These are phyloP conservation scores for Centroberyx gerrardi DNA, from an alignment of 2,797 vertebrate species.

Conservation along the genomic window DNA sequence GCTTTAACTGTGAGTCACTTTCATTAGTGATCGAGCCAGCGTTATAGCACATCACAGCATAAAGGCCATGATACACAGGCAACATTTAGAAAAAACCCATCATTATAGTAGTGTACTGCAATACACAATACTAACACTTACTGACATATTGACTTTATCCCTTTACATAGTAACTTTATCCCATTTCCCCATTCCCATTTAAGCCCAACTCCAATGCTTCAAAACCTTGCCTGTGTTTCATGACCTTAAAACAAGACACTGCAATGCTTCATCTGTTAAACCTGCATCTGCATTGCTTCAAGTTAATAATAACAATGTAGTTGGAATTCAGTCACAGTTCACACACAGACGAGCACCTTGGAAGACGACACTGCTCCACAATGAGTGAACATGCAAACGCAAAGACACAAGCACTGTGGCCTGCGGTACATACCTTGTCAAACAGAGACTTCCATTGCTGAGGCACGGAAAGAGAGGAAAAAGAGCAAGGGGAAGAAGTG, in stretches of 20 bases:
- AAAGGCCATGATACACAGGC: slow-evolving; percentile 47
- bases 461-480: slow-evolving; percentile 56
- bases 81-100: background rate
- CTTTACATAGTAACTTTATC: background rate
- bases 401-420: slow-evolving; percentile 18
- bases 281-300: slow-evolving; percentile 26
- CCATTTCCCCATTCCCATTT: background rate
- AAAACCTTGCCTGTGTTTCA: slow-evolving; percentile 32
- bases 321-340: slow-evolving; percentile 31
- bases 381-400: slow-evolving; percentile 53
- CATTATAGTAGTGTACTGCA: background rate
- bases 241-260: slow-evolving; percentile 44
- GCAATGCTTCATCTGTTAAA: slow-evolving; percentile 13
- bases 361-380: slow-evolving; percentile 39
- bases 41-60: slow-evolving; percentile 22
- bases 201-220: background rate
- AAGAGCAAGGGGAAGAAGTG: slow-evolving; percentile 40
- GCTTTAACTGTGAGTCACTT: slow-evolving; percentile 32
- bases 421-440: slow-evolving; percentile 93
- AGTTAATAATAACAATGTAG: slow-evolving; percentile 22
- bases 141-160: background rate
- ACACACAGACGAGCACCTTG: slow-evolving; percentile 24
- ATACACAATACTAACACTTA: too few relatives aligned
- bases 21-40: slow-evolving; percentile 29
- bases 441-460: slow-evolving; percentile 98